Percentiles rank a stretch among this genome's conserved stretches.
Conservation (phyloP, 2,113 vertebrate genomes). For the Columba janthina region DNA sequence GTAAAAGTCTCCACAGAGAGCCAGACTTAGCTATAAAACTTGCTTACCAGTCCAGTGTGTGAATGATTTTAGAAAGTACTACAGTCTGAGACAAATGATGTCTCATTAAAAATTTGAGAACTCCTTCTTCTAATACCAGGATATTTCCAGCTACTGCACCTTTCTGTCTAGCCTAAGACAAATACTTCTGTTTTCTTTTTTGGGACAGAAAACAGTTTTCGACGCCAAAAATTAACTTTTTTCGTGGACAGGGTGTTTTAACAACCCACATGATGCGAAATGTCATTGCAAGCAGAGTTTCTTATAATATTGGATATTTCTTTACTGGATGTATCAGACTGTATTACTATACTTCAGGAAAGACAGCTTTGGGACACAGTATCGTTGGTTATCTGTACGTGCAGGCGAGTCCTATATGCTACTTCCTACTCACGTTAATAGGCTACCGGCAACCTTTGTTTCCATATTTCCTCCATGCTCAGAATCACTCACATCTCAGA, state of each 20-base stretch:
- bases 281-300: background rate
- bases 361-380: background rate
- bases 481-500: background rate
- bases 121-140: background rate
- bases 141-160: background rate
- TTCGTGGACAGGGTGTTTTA: background rate
- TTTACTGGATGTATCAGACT: background rate
- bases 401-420: background rate
- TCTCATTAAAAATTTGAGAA: background rate
- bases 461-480: background rate
- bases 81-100: background rate
- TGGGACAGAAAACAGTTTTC: background rate
- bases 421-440: too few relatives aligned
- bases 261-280: background rate
- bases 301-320: background rate
- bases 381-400: background rate
- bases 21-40: background rate
- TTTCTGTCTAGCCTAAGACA: background rate
- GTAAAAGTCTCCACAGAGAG: background rate
- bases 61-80: background rate
- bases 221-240: background rate
- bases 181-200: background rate
- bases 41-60: background rate
- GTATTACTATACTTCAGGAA: background rate
- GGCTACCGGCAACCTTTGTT: background rate